Conservation (phyloP, 2,888 invertebrate species). For the Nephrotoma appendiculata region DNA sequence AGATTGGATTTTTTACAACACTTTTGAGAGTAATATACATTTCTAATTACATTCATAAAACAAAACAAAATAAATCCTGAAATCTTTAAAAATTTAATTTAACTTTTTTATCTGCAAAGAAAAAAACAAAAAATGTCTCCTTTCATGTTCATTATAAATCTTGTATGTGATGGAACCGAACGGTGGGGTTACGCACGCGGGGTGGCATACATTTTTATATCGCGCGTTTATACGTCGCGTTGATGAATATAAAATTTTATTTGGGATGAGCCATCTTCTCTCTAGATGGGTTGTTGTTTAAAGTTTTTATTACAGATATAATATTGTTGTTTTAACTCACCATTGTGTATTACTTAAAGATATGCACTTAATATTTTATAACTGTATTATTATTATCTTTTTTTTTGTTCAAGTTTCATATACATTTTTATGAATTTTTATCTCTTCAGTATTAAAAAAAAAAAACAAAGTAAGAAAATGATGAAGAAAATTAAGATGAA, state of each 20-base stretch:
- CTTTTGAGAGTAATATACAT: neutral
- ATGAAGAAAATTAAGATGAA: constrained; percentile 2
- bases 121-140: neutral
- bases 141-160: neutral
- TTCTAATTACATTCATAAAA: neutral
- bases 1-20: neutral
- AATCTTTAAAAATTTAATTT: neutral
- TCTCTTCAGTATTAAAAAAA: neutral
- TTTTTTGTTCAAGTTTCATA: neutral
- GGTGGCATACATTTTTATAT: neutral
- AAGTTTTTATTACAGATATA: neutral
- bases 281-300: neutral
- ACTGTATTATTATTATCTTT: neutral
- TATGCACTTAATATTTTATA: neutral
- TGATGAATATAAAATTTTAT: neutral
- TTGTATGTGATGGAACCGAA: neutral
- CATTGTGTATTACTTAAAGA: neutral
- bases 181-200: neutral
- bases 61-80: neutral
- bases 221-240: neutral
- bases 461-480: neutral
- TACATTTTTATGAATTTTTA: neutral
- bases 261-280: neutral
- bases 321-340: neutral
- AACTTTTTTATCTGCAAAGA: neutral